Evolutionary conservation across 2,888 invertebrate species (phyloP).

Genomic region (Melolontha melolontha): DNA sequence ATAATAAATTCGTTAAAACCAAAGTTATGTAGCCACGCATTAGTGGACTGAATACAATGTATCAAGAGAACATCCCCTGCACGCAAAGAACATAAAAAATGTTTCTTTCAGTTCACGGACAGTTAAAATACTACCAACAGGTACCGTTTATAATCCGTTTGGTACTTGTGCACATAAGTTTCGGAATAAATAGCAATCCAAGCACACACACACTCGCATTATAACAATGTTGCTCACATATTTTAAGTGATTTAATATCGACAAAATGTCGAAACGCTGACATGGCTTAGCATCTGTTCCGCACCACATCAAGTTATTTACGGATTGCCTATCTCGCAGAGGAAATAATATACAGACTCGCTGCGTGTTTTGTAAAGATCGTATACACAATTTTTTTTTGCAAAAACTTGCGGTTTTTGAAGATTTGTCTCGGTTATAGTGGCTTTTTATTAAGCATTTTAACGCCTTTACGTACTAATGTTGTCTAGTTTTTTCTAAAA

Average conservation of each 20-base stretch:
- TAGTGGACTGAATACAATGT: not conserved
- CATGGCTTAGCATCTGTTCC: conserved; percentile 31
- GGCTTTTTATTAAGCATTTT: too few species aligned
- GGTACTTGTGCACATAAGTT: conserved; percentile 28
- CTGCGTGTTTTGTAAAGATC: too few species aligned
- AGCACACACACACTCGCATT: not conserved
- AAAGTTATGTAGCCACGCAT: not conserved
- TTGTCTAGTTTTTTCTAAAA: too few species aligned
- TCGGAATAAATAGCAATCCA: conserved; percentile 7
- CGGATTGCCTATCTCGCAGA: conserved; percentile 19
- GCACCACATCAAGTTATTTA: conserved; percentile 39
- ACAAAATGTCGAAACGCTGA: conserved; percentile 39
- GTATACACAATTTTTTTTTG: not conserved
- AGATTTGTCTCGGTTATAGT: too few species aligned
- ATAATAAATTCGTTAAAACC: too few species aligned
- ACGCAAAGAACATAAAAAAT: conserved; percentile 1
- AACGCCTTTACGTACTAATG: too few species aligned
- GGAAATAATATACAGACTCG: conserved; percentile 4
- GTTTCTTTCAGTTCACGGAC: conserved; percentile 7
- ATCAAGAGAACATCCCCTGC: not conserved
- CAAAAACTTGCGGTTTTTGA: not conserved
- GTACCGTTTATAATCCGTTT: conserved; percentile 33
- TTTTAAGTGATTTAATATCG: conserved; percentile 44
- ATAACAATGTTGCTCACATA: conserved; percentile 37
- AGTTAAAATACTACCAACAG: conserved; percentile 24